Percentiles rank a stretch among this genome's conserved stretches.
These are phyloP conservation scores for silkworm (Bombyx mori) DNA, from an alignment of 1,140 invertebrate genomes.

Conservation along the genomic window ASM3026992v2 NC_085124.1:1912001-1912500, in stretches of 20 bases:
- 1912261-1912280: too few species aligned
- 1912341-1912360: too few species aligned
- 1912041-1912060: slow-evolving; percentile 40
- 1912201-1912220: slow-evolving; percentile 40
- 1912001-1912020: slow-evolving; percentile 21
- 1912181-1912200: slow-evolving; percentile 55
- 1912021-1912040: slow-evolving; percentile 36
- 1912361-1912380: too few species aligned
- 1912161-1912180: slow-evolving; percentile 20
- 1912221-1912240: slow-evolving; percentile 52
- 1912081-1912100: slow-evolving; percentile 23
- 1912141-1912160: slow-evolving; percentile 33
- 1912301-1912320: too few species aligned
- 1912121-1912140: slow-evolving; percentile 52
- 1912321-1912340: too few species aligned
- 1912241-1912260: neutral
- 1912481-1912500: too few species aligned
- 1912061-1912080: slow-evolving; percentile 36
- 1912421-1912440: too few species aligned
- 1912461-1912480: too few species aligned
- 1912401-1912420: too few species aligned
- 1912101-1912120: slow-evolving; percentile 45
- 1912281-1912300: too few species aligned
- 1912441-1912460: too few species aligned
- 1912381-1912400: too few species aligned